These are phyloP conservation scores for Sylvilagus bachmani DNA, from an alignment of 2,113 vertebrate genomes.

Conservation along the genomic window DNA sequence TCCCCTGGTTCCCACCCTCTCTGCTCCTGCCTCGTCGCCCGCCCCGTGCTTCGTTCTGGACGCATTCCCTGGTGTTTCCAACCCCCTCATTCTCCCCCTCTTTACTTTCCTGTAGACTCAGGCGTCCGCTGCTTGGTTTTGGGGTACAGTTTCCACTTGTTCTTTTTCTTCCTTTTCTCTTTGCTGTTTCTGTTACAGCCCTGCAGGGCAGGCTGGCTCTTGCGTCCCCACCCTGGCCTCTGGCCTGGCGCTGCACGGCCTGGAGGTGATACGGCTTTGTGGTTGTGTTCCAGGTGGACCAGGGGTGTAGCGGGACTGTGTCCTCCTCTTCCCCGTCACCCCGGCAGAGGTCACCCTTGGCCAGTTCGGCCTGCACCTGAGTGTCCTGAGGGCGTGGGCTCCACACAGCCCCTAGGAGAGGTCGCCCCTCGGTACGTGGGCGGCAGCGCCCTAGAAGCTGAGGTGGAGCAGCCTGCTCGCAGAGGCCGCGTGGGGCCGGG, in stretches of 20 bases:
- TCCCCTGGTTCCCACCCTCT: too few relatives aligned
- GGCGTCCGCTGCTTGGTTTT: rapidly evolving
- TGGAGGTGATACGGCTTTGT: too few relatives aligned
- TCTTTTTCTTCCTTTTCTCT: rapidly evolving
- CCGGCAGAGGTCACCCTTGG: too few relatives aligned
- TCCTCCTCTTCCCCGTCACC: too few relatives aligned
- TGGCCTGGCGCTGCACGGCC: too few relatives aligned
- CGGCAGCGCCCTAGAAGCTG: neutral
- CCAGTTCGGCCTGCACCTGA: too few relatives aligned
- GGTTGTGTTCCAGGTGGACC: too few relatives aligned
- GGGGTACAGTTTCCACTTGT: neutral
- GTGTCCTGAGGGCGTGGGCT: neutral
- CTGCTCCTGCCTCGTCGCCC: neutral
- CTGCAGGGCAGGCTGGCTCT: too few relatives aligned
- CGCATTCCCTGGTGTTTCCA: neutral
- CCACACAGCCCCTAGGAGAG: neutral
- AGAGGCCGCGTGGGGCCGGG: rapidly evolving
- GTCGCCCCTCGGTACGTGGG: too few relatives aligned
- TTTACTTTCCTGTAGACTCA: neutral
- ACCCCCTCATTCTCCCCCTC: neutral
- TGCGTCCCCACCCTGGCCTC: too few relatives aligned
- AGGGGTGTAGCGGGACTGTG: too few relatives aligned
- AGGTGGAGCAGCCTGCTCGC: neutral
- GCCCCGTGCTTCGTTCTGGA: rapidly evolving
- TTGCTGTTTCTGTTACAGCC: too few relatives aligned